phyloP scores from a whole-genome alignment of 2,113 vertebrate species.

The Malaclemys terrapin region DNA sequence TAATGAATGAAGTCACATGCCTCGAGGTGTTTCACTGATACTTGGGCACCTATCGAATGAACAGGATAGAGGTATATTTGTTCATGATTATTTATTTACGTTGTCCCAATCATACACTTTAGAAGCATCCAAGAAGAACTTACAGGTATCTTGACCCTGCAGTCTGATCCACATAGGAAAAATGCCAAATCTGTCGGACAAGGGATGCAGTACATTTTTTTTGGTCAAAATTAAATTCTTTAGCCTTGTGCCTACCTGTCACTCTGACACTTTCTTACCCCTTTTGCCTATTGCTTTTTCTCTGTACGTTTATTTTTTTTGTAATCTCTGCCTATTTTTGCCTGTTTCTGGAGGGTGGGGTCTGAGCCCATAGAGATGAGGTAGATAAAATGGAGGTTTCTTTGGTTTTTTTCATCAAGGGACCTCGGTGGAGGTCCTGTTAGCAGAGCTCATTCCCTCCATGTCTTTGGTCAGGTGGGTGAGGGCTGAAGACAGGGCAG shows the following conservation, averaged over 20 bases:
- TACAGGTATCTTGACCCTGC: neutral
- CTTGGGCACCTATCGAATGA: neutral
- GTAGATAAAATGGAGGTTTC: too few relatives aligned
- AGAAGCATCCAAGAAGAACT: neutral
- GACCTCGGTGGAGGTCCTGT: too few relatives aligned
- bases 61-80: neutral
- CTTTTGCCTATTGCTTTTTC: too few relatives aligned
- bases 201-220: fast-evolving
- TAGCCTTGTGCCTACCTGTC: neutral
- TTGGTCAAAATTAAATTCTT: neutral
- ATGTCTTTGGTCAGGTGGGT: neutral
- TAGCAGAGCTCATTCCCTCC: neutral
- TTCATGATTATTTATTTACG: neutral
- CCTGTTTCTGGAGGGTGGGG: too few relatives aligned
- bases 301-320: too few relatives aligned
- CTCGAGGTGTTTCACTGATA: neutral
- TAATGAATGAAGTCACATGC: neutral
- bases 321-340: too few relatives aligned
- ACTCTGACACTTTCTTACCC: too few relatives aligned
- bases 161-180: fast-evolving
- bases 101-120: neutral
- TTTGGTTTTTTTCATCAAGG: too few relatives aligned
- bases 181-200: neutral
- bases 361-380: too few relatives aligned
- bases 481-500: neutral